Conservation (phyloP, 2,113 vertebrate species). For the Neofelis nebulosa region DNA sequence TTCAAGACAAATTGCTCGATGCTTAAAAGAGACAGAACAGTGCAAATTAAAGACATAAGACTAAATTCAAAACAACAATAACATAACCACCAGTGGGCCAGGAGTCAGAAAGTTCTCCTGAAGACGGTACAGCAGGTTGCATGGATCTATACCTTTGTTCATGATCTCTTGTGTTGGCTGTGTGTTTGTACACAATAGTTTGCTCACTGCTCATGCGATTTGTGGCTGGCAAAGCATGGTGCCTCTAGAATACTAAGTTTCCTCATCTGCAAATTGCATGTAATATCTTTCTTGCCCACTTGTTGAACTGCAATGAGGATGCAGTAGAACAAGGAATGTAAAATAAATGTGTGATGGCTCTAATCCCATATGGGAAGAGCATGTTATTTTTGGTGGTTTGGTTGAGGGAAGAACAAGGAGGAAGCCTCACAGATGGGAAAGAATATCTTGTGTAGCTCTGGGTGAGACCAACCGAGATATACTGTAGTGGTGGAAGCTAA, state of each 20-base stretch:
- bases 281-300: background rate
- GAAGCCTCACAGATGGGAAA: background rate
- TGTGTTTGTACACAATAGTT: background rate
- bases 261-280: background rate
- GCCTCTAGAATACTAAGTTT: background rate
- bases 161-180: background rate
- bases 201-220: background rate
- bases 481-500: background rate
- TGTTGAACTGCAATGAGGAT: background rate
- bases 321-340: background rate
- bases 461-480: background rate
- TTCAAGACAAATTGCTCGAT: background rate
- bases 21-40: background rate
- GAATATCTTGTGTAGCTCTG: background rate
- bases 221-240: background rate
- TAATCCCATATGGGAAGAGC: background rate
- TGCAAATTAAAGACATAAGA: background rate
- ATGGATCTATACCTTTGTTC: background rate
- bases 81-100: background rate
- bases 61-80: background rate
- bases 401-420: background rate
- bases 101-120: background rate
- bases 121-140: background rate
- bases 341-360: background rate
- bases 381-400: background rate